phyloP scores from a whole-genome alignment of 2,113 vertebrate genomes.

The Dermatemys mawii region DNA sequence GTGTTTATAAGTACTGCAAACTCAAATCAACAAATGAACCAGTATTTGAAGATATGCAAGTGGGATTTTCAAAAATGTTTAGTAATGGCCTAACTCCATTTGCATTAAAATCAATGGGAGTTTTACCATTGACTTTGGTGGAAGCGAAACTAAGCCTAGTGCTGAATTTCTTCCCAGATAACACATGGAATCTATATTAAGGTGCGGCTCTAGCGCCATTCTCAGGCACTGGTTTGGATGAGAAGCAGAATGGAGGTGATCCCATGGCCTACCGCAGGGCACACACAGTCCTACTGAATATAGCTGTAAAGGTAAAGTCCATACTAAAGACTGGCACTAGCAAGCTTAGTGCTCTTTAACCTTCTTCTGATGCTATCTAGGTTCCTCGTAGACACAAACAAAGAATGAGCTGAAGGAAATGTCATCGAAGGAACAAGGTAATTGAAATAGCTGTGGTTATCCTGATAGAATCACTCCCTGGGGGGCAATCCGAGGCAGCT shows the following conservation, averaged over 20 bases:
- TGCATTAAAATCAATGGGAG: background rate
- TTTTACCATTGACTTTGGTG: background rate
- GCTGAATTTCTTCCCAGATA: background rate
- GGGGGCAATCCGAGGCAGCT: background rate
- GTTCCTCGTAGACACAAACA: fast-evolving
- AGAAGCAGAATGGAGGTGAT: background rate
- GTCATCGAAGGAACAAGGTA: background rate
- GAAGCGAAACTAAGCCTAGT: background rate
- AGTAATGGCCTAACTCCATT: background rate
- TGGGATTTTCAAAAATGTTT: background rate
- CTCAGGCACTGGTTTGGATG: background rate
- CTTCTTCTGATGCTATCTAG: fast-evolving
- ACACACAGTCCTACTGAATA: background rate
- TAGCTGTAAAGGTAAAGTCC: background rate
- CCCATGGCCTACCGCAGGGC: too few relatives aligned
- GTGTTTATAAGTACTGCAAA: fast-evolving
- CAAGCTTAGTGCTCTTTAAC: background rate
- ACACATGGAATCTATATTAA: background rate
- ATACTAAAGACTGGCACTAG: background rate
- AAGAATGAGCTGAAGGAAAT: background rate
- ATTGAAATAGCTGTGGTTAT: background rate
- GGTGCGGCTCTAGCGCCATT: background rate
- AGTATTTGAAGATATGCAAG: fast-evolving
- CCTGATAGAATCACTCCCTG: background rate
- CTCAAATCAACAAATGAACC: background rate